phyloP scores from a whole-genome alignment of 2,113 vertebrate species.

The Bagarius yarrelli region DNA sequence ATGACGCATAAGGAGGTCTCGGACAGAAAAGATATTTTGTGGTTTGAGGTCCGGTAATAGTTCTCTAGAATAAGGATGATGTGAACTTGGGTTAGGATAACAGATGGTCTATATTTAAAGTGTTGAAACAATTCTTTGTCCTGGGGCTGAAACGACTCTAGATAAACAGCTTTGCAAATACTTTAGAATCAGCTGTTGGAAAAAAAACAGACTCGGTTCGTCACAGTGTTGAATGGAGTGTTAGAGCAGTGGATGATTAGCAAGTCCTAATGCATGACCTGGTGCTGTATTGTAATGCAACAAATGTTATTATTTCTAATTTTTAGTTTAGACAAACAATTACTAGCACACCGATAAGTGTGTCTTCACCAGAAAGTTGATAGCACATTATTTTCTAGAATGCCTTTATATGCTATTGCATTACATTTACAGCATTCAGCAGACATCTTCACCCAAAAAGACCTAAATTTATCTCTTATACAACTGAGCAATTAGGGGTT shows the following conservation, averaged over 20 bases:
- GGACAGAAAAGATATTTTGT: slow-evolving; percentile 47
- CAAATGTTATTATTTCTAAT: not conserved
- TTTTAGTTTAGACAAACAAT: not conserved
- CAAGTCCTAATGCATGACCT: slow-evolving; percentile 20
- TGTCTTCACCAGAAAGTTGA: no score
- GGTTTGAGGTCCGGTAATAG: slow-evolving; percentile 41
- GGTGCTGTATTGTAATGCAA: not conserved
- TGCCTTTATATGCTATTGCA: no score
- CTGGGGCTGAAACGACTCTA: slow-evolving; percentile 7
- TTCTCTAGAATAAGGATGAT: slow-evolving; percentile 46
- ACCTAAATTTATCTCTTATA: no score
- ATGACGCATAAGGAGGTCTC: slow-evolving; percentile 58
- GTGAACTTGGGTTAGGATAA: slow-evolving; percentile 44
- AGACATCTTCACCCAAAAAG: no score
- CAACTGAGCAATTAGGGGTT: no score
- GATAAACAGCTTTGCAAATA: slow-evolving; percentile 26
- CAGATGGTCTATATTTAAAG: slow-evolving; percentile 39
- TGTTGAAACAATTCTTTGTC: slow-evolving; percentile 18
- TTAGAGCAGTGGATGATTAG: slow-evolving; percentile 30
- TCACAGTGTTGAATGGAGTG: slow-evolving; percentile 15
- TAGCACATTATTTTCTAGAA: no score
- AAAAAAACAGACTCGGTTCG: slow-evolving; percentile 19
- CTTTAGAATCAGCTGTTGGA: slow-evolving; percentile 28
- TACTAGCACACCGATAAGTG: not conserved
- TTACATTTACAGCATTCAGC: no score